Percentiles rank a stretch among this genome's conserved stretches.
These are phyloP conservation scores for Globia sparganii DNA, from an alignment of 2,888 invertebrate species.

Conservation along the genomic window DNA sequence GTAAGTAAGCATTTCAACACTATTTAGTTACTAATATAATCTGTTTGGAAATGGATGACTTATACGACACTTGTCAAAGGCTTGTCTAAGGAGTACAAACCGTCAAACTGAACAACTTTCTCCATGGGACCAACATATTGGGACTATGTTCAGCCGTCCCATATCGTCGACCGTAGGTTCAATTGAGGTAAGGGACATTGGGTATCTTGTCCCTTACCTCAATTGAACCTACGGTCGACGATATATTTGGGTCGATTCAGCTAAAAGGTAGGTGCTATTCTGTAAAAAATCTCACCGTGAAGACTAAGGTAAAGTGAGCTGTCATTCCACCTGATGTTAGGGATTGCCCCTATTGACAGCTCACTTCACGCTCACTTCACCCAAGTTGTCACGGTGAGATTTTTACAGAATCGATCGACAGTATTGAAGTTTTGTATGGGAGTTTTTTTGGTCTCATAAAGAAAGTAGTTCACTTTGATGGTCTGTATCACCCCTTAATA, in stretches of 20 bases:
- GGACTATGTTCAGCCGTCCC: neutral
- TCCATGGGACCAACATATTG: neutral
- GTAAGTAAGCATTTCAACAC: constrained; percentile 21
- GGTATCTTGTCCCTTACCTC: too few species aligned
- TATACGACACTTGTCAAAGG: neutral
- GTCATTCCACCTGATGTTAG: too few species aligned
- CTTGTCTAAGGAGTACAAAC: neutral
- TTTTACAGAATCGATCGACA: too few species aligned
- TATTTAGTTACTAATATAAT: neutral
- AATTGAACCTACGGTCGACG: too few species aligned
- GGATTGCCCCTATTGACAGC: too few species aligned
- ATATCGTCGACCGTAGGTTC: too few species aligned
- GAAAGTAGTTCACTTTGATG: neutral
- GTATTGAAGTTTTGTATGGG: neutral
- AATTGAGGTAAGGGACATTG: too few species aligned
- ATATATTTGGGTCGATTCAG: neutral
- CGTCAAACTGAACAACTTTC: neutral
- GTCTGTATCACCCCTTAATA: neutral
- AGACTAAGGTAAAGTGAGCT: too few species aligned
- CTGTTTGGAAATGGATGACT: neutral
- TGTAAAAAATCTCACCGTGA: too few species aligned
- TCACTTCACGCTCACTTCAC: too few species aligned
- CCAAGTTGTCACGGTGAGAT: too few species aligned
- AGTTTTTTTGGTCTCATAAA: neutral
- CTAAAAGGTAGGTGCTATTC: too few species aligned